Base-by-base conservation (phyloP, 2,888 invertebrate genomes). In the Sinhomidia bicolor region DNA sequence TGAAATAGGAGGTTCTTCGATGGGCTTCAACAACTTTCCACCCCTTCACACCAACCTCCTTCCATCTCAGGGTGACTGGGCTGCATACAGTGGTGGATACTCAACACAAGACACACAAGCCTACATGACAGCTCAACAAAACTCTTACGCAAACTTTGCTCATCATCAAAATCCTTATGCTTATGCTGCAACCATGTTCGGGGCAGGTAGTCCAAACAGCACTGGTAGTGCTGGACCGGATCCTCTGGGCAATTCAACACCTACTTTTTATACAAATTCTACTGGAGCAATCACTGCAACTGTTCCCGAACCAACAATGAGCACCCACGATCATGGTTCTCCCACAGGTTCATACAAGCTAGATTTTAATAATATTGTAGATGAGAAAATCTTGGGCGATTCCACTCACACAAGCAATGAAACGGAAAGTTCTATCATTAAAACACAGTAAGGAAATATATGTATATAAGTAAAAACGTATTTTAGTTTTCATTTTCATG, bases 141-240 rank as follows among this genome's bases (percentile, higher is more conserved):
- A 85, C 57, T 82, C 89, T 26, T 83, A 90, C 41, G 44, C 89
- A 12, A 85, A 83, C 32, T 90, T 89, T 20, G 41, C 80, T 62
- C 91, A 90, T 84, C 91, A 91, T 78, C 91, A 91, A 68, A 91
- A 91, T 84, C 90, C 89, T 23, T 92, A 91, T 78, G 89, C 91
- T 17, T 57, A 57, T 17, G 79, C 79, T 14, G 87, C 90, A 3
- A 89, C 84, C 9, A 90, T 92, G 90, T 92, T 91, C 76, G 89
- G 78, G 14, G 12, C 87, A 32, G 85, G 84, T n/a, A 47, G 81
- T 60, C 65, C 89, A 7, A 80, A 44, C 10, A 82, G 65, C 32
- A 26, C 20, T 10, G 79, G 32, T 2, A 12, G 36, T 14, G 6
- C 65, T 1, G 65, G 47, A 44, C 17, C 71, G 6, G 87, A 87